phyloP scores from a whole-genome alignment of 2,113 vertebrate species.

The Microtus pennsylvanicus region DNA sequence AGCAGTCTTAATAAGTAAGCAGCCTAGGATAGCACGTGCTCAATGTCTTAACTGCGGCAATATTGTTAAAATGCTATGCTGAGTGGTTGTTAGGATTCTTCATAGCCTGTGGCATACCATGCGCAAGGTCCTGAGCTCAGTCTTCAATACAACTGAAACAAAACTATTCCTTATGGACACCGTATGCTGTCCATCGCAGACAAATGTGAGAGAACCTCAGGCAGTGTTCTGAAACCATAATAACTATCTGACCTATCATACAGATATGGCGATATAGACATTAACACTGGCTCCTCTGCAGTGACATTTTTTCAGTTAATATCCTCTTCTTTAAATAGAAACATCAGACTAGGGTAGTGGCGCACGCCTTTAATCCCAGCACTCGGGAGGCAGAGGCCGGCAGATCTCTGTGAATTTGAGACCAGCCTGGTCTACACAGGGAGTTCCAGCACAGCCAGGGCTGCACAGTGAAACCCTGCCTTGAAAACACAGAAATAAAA shows the following conservation, averaged over 20 bases:
- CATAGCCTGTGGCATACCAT: not conserved
- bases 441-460: not conserved
- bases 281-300: not conserved
- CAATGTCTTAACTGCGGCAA: not conserved
- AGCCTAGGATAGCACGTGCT: not conserved
- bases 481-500: not conserved
- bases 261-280: too few species aligned
- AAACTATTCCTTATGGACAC: not conserved
- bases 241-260: not conserved
- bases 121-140: not conserved
- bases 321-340: not conserved
- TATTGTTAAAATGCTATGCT: not conserved
- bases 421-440: not conserved
- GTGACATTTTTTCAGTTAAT: not conserved
- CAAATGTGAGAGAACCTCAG: not conserved
- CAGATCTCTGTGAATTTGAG: not conserved
- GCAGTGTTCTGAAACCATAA: not conserved
- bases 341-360: not conserved
- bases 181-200: not conserved
- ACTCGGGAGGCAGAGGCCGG: not conserved
- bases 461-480: not conserved
- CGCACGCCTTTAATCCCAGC: not conserved
- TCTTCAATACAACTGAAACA: not conserved
- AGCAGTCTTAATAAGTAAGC: not conserved
- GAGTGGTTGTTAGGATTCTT: not conserved